phyloP scores from a whole-genome alignment of 2,113 vertebrate species.

The Lycaon pictus region DNA sequence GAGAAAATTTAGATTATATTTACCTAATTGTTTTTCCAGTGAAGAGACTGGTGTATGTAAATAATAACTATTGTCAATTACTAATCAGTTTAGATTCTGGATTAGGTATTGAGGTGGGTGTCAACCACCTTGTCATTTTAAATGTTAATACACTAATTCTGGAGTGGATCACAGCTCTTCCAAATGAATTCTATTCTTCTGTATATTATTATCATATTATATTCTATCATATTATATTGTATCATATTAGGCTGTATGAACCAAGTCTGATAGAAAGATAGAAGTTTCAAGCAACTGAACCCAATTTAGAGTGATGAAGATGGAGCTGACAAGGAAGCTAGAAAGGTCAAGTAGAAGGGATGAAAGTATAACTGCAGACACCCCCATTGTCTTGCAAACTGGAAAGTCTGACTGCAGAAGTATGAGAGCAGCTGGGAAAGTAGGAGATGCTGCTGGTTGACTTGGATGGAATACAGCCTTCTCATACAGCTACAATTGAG shows the following conservation, averaged over 20 bases:
- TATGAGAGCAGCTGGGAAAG: conserved; percentile 81
- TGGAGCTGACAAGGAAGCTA: conserved; percentile 66
- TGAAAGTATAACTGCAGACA: conserved; percentile 79
- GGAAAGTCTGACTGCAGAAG: conserved; percentile 89
- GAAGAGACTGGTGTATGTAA: conserved; percentile 85
- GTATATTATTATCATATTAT: background rate
- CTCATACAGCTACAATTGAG: conserved; percentile 92
- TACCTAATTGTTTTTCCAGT: conserved; percentile 81
- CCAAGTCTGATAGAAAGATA: conserved; percentile 80
- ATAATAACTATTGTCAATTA: conserved; percentile 84
- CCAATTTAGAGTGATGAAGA: conserved; percentile 86
- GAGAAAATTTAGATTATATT: conserved; percentile 86
- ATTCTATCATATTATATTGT: background rate
- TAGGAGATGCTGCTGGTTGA: conserved; percentile 75
- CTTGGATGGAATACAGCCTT: conserved; percentile 91
- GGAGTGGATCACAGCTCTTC: conserved; percentile 91
- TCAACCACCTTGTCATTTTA: conserved; percentile 89
- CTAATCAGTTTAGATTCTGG: conserved; percentile 81
- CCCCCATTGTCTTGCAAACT: conserved; percentile 87
- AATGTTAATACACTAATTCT: conserved; percentile 91
- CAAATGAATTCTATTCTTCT: conserved; percentile 91
- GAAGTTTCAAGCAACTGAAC: conserved; percentile 78
- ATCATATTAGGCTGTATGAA: conserved; percentile 47
- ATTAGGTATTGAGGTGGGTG: conserved; percentile 82
- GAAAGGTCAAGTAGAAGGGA: conserved; percentile 46